These are phyloP conservation scores for Eristalinus aeneus DNA, from an alignment of 2,888 invertebrate species.

Conservation along the genomic window DNA sequence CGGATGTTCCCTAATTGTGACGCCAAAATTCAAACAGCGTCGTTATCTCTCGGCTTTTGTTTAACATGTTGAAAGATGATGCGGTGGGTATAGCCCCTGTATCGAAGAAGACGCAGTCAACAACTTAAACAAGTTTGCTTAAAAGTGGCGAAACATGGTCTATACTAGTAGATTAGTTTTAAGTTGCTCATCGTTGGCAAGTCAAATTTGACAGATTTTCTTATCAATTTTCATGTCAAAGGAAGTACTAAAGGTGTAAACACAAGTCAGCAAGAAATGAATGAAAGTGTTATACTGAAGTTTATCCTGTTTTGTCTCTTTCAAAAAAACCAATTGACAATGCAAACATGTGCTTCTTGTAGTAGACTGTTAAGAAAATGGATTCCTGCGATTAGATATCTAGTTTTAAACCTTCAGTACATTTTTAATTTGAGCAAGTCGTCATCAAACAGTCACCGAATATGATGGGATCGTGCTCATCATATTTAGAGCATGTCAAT, in stretches of 20 bases:
- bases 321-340: too few species aligned
- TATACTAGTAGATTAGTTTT: neutral
- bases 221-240: too few species aligned
- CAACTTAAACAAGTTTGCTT: neutral
- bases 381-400: too few species aligned
- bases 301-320: too few species aligned
- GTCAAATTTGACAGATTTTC: neutral
- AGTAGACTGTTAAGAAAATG: too few species aligned
- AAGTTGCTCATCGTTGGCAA: neutral
- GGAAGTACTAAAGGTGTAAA: too few species aligned
- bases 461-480: neutral
- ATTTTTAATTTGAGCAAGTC: neutral
- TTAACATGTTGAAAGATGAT: neutral
- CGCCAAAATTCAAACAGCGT: neutral
- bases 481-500: neutral
- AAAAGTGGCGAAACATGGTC: neutral
- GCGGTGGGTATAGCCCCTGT: neutral
- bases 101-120: neutral
- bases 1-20: slow-evolving; percentile 1
- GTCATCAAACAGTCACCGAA: neutral
- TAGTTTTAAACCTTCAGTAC: too few species aligned
- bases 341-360: too few species aligned
- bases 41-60: neutral
- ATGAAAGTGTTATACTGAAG: too few species aligned
- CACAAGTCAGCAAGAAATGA: too few species aligned